A percentile compares a stretch with the other conserved stretches of the same genome.
These are phyloP conservation scores for Meleagris gallopavo DNA, from an alignment of 2,113 vertebrate species.

Conservation along the genomic window DNA sequence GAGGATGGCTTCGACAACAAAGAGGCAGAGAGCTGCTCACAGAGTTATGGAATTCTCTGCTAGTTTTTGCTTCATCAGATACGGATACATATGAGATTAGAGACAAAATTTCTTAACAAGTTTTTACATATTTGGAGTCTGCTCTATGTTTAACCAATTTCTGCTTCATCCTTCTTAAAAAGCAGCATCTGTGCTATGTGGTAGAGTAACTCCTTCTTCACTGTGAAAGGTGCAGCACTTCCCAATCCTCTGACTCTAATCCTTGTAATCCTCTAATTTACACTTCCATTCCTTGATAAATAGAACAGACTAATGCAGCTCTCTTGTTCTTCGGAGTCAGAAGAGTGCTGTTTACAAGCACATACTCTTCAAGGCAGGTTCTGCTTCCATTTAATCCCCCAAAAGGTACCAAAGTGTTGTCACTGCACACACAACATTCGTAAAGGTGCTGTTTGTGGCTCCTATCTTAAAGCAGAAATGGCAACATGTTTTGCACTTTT, in stretches of 20 bases:
- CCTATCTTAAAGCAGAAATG: background rate
- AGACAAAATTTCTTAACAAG: background rate
- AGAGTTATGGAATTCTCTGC: accelerated
- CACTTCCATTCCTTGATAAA: background rate
- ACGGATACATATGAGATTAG: background rate
- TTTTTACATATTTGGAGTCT: background rate
- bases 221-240: background rate
- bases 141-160: background rate
- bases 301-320: background rate
- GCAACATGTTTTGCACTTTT: background rate
- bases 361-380: background rate
- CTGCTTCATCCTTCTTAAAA: background rate
- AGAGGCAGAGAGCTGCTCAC: background rate
- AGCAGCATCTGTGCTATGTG: background rate
- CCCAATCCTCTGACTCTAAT: background rate
- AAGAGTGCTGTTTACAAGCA: background rate
- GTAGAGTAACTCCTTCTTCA: background rate
- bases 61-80: background rate
- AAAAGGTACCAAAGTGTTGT: background rate
- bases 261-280: background rate
- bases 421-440: background rate
- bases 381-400: background rate
- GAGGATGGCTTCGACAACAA: background rate
- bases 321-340: background rate
- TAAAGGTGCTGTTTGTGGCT: background rate